These are phyloP conservation scores for Troilus luridus DNA, from an alignment of 2,888 invertebrate genomes.

Conservation along the genomic window DNA sequence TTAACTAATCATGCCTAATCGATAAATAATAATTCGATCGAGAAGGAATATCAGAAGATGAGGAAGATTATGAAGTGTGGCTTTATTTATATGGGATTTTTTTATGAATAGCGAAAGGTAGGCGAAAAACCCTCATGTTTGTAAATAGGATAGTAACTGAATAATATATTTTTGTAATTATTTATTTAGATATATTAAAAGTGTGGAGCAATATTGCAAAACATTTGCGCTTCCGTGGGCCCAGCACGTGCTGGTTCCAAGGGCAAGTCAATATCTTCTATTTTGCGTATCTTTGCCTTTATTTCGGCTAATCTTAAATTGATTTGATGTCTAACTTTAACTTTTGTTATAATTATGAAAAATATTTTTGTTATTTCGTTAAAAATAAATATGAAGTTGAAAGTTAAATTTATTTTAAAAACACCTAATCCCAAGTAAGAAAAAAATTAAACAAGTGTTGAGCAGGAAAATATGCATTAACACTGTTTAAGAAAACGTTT, in stretches of 20 bases:
- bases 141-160: too few relatives aligned
- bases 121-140: too few relatives aligned
- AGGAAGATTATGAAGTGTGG: too few relatives aligned
- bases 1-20: background rate
- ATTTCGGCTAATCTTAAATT: background rate
- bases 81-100: too few relatives aligned
- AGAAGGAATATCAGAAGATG: too few relatives aligned
- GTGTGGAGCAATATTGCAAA: background rate
- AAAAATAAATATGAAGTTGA: background rate
- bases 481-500: too few relatives aligned
- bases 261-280: conserved; percentile 26
- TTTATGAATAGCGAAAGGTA: too few relatives aligned
- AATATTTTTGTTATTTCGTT: background rate
- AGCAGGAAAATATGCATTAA: too few relatives aligned
- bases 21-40: too few relatives aligned
- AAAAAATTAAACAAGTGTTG: too few relatives aligned
- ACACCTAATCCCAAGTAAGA: too few relatives aligned
- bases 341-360: background rate
- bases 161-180: too few relatives aligned
- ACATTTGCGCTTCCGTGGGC: background rate
- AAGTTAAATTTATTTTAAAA: background rate
- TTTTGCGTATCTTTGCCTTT: background rate
- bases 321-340: background rate
- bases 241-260: conserved; percentile 39
- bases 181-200: background rate